phyloP scores from a whole-genome alignment of 2,113 vertebrate genomes.

The Anas platyrhynchos region DNA sequence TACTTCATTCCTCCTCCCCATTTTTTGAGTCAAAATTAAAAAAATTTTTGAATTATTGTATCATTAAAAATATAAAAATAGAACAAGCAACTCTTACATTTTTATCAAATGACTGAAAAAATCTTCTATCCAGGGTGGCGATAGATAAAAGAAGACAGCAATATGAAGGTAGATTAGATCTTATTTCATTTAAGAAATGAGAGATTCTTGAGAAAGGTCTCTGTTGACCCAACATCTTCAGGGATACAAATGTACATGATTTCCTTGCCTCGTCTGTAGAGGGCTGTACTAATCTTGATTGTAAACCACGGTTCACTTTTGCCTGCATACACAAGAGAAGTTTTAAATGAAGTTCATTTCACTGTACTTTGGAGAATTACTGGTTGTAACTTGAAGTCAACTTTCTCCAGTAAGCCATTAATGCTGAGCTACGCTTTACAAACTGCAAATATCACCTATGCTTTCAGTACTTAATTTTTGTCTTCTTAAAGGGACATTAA shows the following conservation, averaged over 20 bases:
- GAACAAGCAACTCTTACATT: background rate
- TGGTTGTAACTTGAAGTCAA: background rate
- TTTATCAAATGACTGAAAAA: background rate
- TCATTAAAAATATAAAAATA: background rate
- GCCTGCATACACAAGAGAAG: background rate
- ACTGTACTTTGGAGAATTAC: background rate
- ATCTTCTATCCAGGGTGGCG: background rate
- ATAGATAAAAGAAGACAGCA: background rate
- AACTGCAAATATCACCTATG: background rate
- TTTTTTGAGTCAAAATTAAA: background rate
- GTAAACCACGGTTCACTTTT: background rate
- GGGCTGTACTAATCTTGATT: background rate
- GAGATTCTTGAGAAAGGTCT: background rate
- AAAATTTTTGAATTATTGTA: background rate
- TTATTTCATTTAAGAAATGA: background rate
- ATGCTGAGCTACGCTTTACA: background rate
- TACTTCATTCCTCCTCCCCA: background rate
- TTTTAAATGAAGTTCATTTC: background rate
- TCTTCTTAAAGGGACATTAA: background rate
- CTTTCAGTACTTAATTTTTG: background rate
- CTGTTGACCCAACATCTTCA: background rate
- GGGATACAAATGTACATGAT: background rate
- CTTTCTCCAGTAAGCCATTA: background rate
- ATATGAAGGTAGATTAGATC: background rate
- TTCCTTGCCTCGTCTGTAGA: background rate